Evolutionary conservation across 2,113 vertebrate species (phyloP), one percentile per base, ranked within the genome.

Genomic region (Lagopus muta): DNA sequence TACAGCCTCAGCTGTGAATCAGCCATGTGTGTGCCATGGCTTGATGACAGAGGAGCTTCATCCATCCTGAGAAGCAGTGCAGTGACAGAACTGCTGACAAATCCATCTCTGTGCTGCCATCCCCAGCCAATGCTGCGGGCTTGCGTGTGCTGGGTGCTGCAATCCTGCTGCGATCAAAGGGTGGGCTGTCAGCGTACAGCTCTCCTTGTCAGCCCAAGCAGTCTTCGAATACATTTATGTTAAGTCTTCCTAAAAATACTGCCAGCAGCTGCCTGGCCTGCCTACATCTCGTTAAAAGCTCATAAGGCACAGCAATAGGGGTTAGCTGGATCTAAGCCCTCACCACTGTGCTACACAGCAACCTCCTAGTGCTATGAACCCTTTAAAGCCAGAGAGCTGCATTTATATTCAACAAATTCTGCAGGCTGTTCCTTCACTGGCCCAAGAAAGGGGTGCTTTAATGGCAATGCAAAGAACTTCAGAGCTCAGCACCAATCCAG

Each of bases 121-220:
- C 76, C 57, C 47, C 61, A 55, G 73, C 69, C 15, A 12, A 0
- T 0, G 32, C 15, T 80, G 17, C 0, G 0, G 25, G 6, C 25
- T 65, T 70, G 48, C 0, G 0, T 5, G 8, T 7, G 1, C 28
- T 0, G 0, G 47, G 16, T 27, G 50, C 42, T 5, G 0, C 0
- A 0, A 11, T 34, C 24, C 36, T n/a, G 57, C 87, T 83, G 61
- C 43, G 82, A 93, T 91, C 94, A 96, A 95, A 93, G 93, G 0
- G 52, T 7, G 5, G 20, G 27, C 30, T 75, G 87, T 90, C 88
- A 91, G 86, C 88, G 60, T 1, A 32, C 74, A 81, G 61, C 36
- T 83, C 43, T 88, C 89, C 77, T 10, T 64, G 72, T 77, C 89
- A 91, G 70, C 75, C 43, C 43, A 65, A 91, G 52, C 19, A 3